Base-by-base conservation (phyloP, 37 sponge, comb jelly and placozoan genomes). In the Tethya wilhelma region DNA sequence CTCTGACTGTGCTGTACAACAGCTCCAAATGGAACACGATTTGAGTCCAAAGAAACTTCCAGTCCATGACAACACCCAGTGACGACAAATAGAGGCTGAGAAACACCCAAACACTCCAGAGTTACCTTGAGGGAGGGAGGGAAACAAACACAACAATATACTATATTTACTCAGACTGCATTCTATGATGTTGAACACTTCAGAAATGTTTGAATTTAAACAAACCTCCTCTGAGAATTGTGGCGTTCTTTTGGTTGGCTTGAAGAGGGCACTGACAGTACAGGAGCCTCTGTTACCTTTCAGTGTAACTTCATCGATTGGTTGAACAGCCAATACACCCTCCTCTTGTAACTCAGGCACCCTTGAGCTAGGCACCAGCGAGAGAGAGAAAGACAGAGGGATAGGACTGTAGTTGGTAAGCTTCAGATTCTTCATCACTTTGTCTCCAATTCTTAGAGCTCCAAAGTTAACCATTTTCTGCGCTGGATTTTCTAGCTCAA, bases 21-120 rank as follows among this genome's bases (percentile, higher is more conserved):
- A 33, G 89, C 90, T 23, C 98, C 98, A 75, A 95, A 98, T 41
- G 98, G 94, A 2, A 98, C 65, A 62, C 89, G 90, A 20, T 83
- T 73, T 4, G 64, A 79, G 89, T 93, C 98, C 58, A 98, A 75
- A 12, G 42, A 59, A 38, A 98, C 76, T 68, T 95, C 94, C 36
- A 93, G 58, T 9, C 89, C 94, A 19, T 90, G 94, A 78, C 98
- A 96, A 32, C 81, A 89, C 2, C 96, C 98, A 8, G 83, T 84
- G 57, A 98, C 84, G 40, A 92, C 67, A 68, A 98, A 93, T 59
- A 98, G 82, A 12, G 96, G 98, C 64, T 84, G 76, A 19, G 92
- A 82, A 20, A 88, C 34, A 0, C 95, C 96, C 2, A 66, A 36
- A 65, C 82, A 77, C 64, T 95, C 98, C 73, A 98, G 43, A 57